Conservation (phyloP, 2,797 vertebrate genomes). For the Chaetodon trifasciatus region DNA sequence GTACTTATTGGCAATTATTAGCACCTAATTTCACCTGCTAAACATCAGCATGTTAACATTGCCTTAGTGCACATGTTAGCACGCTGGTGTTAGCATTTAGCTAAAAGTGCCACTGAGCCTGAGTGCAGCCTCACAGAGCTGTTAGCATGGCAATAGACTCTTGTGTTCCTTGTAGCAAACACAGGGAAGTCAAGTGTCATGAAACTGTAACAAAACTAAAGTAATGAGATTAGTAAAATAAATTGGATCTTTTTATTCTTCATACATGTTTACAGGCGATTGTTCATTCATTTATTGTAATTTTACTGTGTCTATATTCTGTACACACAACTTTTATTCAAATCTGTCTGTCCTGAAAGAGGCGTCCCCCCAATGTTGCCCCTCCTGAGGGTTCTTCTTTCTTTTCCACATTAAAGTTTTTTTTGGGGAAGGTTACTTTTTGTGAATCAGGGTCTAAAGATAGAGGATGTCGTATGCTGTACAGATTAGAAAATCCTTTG, state of each 20-base stretch:
- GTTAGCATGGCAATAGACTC: neutral
- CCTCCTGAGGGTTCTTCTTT: neutral
- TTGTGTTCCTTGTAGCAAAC: neutral
- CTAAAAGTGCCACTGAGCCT: neutral
- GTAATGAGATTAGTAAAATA: neutral
- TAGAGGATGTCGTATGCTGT: neutral
- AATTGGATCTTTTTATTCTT: no score
- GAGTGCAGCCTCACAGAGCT: neutral
- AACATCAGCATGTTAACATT: neutral
- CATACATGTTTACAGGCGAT: no score
- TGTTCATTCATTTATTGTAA: neutral
- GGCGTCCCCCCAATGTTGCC: neutral
- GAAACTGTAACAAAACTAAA: neutral
- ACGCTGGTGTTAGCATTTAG: neutral
- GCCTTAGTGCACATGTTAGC: neutral
- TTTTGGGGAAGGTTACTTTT: neutral
- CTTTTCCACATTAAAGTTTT: neutral
- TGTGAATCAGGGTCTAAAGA: neutral
- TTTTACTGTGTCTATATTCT: neutral
- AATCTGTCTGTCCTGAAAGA: neutral
- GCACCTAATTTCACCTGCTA: neutral
- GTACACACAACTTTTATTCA: neutral
- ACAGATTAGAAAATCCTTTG: neutral
- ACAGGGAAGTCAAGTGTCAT: neutral
- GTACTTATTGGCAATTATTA: neutral